These are phyloP conservation scores for Petrocephalus sullivani DNA, from an alignment of 2,797 vertebrate species.

Conservation along the genomic window DNA sequence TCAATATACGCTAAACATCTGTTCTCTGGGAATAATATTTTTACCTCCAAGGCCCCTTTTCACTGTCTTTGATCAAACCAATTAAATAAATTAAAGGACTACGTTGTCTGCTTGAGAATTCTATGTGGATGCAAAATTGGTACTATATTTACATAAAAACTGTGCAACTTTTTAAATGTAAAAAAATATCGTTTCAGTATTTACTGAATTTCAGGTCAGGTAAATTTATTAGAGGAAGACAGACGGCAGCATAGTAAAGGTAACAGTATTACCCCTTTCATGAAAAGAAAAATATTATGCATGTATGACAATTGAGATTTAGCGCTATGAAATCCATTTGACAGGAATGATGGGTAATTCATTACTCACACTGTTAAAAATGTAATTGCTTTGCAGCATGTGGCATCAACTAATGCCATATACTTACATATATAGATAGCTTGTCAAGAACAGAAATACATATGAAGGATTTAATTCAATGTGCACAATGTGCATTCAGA, in stretches of 20 bases:
- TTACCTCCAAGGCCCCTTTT: neutral
- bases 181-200: neutral
- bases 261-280: neutral
- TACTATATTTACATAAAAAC: neutral
- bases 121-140: neutral
- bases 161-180: neutral
- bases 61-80: neutral
- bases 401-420: neutral
- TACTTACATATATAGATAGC: neutral
- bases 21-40: too few species aligned
- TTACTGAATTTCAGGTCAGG: neutral
- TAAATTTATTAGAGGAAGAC: neutral
- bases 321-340: neutral
- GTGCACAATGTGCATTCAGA: neutral
- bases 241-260: neutral
- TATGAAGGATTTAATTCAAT: neutral
- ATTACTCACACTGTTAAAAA: neutral
- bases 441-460: neutral
- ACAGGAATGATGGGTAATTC: slow-evolving; percentile 2
- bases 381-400: neutral
- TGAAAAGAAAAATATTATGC: neutral
- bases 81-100: neutral
- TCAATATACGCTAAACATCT: too few species aligned
- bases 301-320: neutral
- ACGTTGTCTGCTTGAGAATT: neutral